Evolutionary conservation across 2,888 invertebrate genomes (phyloP).

Genomic region (Cataglyphis cursor): DNA sequence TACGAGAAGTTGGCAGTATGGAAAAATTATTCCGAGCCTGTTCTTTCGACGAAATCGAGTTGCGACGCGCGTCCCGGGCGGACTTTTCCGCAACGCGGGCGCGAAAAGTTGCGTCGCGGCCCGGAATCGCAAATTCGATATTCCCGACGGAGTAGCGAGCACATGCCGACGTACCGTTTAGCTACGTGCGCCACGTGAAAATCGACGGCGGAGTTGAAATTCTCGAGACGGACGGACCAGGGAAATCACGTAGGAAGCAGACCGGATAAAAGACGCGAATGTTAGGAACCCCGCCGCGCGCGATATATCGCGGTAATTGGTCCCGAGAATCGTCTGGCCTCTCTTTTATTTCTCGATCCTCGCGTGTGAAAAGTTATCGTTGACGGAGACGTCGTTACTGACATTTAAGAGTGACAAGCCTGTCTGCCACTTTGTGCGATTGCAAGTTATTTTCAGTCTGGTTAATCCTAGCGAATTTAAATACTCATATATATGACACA

Average conservation of each 20-base stretch:
- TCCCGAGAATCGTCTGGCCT: conserved; percentile 54
- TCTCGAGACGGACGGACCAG: conserved; percentile 40
- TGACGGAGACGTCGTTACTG: conserved; percentile 41
- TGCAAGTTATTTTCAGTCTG: neutral
- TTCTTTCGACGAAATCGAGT: conserved; percentile 47
- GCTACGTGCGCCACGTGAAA: conserved; percentile 49
- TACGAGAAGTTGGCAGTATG: conserved; percentile 23
- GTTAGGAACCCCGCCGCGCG: conserved; percentile 59
- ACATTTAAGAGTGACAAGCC: neutral
- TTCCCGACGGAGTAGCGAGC: conserved; percentile 23
- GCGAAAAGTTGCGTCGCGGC: conserved; percentile 40
- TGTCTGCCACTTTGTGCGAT: neutral
- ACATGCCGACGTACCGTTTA: conserved; percentile 34
- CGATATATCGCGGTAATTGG: conserved; percentile 75
- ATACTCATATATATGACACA: too few species aligned
- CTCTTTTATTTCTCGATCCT: conserved; percentile 41
- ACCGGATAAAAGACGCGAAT: conserved; percentile 39
- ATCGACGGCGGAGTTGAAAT: conserved; percentile 38
- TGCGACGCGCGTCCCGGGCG: conserved; percentile 24
- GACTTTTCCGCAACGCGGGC: conserved; percentile 18
- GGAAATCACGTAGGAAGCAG: conserved; percentile 73
- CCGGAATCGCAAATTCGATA: conserved; percentile 55
- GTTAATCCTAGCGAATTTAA: neutral
- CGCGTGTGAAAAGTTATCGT: conserved; percentile 46
- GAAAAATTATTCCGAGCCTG: conserved; percentile 54